These are phyloP conservation scores for Liodrosophila aerea DNA, from an alignment of 2,888 invertebrate species.

Conservation along the genomic window DNA sequence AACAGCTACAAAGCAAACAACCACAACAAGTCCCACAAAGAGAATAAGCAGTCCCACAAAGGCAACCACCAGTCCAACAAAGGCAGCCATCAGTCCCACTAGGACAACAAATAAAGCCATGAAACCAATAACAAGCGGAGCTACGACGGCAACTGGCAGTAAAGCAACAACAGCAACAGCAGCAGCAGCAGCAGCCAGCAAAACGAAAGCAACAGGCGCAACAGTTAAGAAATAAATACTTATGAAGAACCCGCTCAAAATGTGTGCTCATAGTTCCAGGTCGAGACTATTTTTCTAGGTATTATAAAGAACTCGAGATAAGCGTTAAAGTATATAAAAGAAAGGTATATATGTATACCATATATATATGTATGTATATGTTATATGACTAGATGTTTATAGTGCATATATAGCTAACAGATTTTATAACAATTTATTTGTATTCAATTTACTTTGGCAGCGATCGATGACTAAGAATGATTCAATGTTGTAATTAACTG, in stretches of 20 bases:
- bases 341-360: slow-evolving; percentile 8
- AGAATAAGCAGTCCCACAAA: slow-evolving; percentile 28
- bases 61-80: slow-evolving; percentile 25
- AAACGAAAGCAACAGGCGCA: slow-evolving; percentile 55
- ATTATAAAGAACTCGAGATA: slow-evolving; percentile 40
- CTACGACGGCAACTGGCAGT: slow-evolving; percentile 28
- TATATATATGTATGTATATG: slow-evolving; percentile 25
- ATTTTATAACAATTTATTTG: slow-evolving; percentile 52
- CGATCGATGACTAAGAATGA: not conserved
- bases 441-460: slow-evolving; percentile 39
- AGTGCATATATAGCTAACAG: slow-evolving; percentile 20
- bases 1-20: slow-evolving; percentile 27
- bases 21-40: slow-evolving; percentile 38
- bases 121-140: slow-evolving; percentile 27
- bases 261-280: slow-evolving; percentile 37
- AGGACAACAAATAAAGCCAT: slow-evolving; percentile 35
- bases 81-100: slow-evolving; percentile 37
- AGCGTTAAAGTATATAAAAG: slow-evolving; percentile 26
- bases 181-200: slow-evolving; percentile 28
- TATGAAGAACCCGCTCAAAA: slow-evolving; percentile 11
- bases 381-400: slow-evolving; percentile 37
- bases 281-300: slow-evolving; percentile 66
- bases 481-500: no score
- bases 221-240: slow-evolving; percentile 57
- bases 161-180: slow-evolving; percentile 18